These are phyloP conservation scores for Ctenomys sociabilis DNA, from an alignment of 2,113 vertebrate species.

Conservation along the genomic window DNA sequence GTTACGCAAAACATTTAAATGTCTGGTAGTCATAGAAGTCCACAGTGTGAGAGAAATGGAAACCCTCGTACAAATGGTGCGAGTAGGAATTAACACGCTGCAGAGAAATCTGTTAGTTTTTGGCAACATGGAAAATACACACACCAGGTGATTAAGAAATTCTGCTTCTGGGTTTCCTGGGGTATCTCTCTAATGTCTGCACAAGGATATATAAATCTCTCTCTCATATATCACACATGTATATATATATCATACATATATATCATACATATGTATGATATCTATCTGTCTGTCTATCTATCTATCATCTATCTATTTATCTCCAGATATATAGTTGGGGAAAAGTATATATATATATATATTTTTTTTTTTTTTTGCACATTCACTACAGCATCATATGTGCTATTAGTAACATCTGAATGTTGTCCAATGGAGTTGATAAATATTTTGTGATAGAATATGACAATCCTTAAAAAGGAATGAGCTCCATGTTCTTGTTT, in stretches of 20 bases:
- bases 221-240: neutral
- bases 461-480: constrained; percentile 45
- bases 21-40: neutral
- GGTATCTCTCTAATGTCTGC: neutral
- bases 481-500: neutral
- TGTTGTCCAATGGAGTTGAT: neutral
- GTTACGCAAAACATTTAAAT: neutral
- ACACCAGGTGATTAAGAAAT: neutral
- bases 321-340: no score
- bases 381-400: neutral
- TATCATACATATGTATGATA: no score
- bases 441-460: constrained; percentile 49
- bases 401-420: neutral
- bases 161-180: neutral
- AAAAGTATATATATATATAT: neutral
- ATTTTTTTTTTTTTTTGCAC: neutral
- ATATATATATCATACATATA: neutral
- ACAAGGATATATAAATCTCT: neutral
- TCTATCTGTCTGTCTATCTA: neutral
- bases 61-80: neutral
- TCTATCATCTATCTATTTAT: neutral
- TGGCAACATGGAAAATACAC: neutral
- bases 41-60: neutral
- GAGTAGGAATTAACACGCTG: neutral
- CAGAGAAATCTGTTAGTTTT: constrained; percentile 7